These are phyloP conservation scores for Zosterops lateralis DNA, from an alignment of 2,113 vertebrate species.

Conservation along the genomic window DNA sequence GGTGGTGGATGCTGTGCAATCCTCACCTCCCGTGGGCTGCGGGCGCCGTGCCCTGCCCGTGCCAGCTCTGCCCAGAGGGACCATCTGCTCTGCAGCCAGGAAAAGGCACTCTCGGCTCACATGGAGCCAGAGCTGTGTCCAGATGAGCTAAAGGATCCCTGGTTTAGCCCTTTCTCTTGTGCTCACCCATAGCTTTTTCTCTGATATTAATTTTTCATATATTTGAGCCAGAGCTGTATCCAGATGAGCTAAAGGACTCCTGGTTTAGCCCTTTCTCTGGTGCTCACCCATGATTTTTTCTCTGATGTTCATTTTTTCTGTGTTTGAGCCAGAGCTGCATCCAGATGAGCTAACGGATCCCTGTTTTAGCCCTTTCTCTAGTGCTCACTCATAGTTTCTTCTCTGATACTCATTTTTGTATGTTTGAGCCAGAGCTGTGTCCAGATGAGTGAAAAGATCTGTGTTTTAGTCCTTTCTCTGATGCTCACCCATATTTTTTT, in stretches of 20 bases:
- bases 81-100: constrained; percentile 14
- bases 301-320: not conserved
- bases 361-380: not conserved
- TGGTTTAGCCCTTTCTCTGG: not conserved
- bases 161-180: not conserved
- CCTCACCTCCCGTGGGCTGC: not conserved
- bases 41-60: not conserved
- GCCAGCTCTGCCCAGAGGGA: not conserved
- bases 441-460: fast-evolving
- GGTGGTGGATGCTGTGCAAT: not conserved
- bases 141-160: not conserved
- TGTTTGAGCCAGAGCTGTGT: not conserved
- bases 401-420: too few relatives aligned
- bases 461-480: not conserved
- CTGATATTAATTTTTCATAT: not conserved
- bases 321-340: not conserved
- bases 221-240: not conserved
- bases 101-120: not conserved
- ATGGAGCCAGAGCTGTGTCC: not conserved
- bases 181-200: not conserved
- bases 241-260: not conserved
- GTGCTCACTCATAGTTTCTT: not conserved
- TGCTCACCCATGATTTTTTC: not conserved
- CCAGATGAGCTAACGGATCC: not conserved
- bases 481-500: not conserved